Percentiles rank a stretch among this genome's conserved stretches.
phyloP scores from a whole-genome alignment of 2,888 invertebrate genomes.

The Diarsia dahlii region DNA sequence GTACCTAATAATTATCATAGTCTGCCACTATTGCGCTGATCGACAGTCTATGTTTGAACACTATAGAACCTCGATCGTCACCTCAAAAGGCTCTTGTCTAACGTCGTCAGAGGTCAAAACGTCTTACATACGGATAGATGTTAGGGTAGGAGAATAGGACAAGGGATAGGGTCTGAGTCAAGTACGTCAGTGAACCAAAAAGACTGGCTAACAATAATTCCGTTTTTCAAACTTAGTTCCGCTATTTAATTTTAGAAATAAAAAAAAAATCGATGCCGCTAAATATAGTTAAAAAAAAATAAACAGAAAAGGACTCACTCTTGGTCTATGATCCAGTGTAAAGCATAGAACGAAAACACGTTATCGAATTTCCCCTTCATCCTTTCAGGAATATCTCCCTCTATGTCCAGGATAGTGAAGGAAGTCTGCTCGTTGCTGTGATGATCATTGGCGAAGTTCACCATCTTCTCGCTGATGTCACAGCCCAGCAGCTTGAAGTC shows the following conservation, averaged over 20 bases:
- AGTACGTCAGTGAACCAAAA: neutral
- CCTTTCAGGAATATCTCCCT: conserved; percentile 84
- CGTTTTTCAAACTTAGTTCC: neutral
- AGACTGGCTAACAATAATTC: neutral
- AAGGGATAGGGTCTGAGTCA: neutral
- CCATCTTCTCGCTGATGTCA: conserved; percentile 94
- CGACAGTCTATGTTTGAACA: neutral
- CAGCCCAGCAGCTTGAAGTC: conserved; percentile 90
- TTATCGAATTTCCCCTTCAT: conserved; percentile 91
- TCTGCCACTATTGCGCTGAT: neutral
- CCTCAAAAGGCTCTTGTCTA: too few relatives aligned
- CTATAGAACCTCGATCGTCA: neutral
- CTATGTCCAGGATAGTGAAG: conserved; percentile 91
- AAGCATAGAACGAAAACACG: conserved; percentile 94
- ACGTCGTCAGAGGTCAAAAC: neutral
- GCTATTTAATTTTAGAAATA: neutral
- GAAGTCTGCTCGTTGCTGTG: conserved; percentile 84
- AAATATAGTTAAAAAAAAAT: neutral
- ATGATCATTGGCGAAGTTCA: conserved; percentile 91
- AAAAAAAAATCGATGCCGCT: too few relatives aligned
- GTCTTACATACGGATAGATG: neutral
- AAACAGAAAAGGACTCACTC: conserved; percentile 86
- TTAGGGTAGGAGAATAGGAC: too few relatives aligned
- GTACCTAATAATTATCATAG: neutral
- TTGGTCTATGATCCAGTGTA: conserved; percentile 94